Conservation (phyloP, 2,888 invertebrate species). For the Rhaphigaster nebulosa region DNA sequence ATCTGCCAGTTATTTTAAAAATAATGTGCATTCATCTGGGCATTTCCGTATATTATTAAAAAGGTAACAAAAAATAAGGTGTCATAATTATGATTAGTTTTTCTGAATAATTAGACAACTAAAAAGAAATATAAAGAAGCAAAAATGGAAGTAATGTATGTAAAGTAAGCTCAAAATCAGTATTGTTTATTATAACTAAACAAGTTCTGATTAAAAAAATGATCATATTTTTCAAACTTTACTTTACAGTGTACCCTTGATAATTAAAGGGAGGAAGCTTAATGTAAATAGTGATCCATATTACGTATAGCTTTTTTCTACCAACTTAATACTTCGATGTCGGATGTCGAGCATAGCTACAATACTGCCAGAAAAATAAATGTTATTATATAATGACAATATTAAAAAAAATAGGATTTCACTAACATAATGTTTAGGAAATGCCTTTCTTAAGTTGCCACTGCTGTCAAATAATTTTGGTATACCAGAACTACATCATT, state of each 20-base stretch:
- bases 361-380: too few species aligned
- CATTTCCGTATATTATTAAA: background rate
- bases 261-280: background rate
- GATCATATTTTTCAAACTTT: background rate
- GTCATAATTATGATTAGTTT: background rate
- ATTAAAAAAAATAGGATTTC: too few species aligned
- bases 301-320: background rate
- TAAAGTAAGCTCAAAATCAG: background rate
- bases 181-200: background rate
- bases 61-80: background rate
- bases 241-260: background rate
- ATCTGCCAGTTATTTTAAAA: too few species aligned
- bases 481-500: too few species aligned
- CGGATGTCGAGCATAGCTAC: too few species aligned
- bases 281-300: background rate
- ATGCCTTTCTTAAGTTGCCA: too few species aligned
- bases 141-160: background rate
- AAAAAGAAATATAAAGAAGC: background rate
- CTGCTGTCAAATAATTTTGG: too few species aligned
- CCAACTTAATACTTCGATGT: background rate
- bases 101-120: background rate
- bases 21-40: too few species aligned
- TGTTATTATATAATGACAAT: too few species aligned
- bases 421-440: too few species aligned
- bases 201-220: background rate